These are phyloP conservation scores for Corythoichthys haematopterus DNA, from an alignment of 2,113 vertebrate species.

Conservation along the genomic window DNA sequence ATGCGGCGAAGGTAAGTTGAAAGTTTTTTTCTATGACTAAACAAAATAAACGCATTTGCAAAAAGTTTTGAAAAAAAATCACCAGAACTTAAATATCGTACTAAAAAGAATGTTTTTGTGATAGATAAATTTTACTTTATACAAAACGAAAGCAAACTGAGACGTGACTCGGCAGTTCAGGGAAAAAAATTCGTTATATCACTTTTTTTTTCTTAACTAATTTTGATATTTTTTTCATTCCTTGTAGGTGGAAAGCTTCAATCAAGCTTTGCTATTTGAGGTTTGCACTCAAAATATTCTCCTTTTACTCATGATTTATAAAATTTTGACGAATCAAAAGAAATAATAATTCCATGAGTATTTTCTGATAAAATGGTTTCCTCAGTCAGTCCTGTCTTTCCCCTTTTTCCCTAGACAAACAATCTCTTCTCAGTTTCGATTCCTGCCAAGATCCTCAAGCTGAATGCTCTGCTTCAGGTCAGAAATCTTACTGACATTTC, in stretches of 20 bases:
- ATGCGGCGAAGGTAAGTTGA: slow-evolving; percentile 50
- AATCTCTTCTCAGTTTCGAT: slow-evolving; percentile 75
- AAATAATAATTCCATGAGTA: background rate
- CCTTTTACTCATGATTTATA: no score
- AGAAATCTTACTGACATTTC: slow-evolving; percentile 1
- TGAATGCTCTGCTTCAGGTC: slow-evolving; percentile 77
- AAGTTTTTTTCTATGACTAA: background rate
- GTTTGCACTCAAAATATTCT: slow-evolving; percentile 47
- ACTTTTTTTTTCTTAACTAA: background rate
- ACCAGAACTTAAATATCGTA: background rate
- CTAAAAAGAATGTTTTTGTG: background rate
- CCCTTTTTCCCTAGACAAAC: slow-evolving; percentile 67
- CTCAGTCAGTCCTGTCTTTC: background rate
- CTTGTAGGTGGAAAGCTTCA: slow-evolving; percentile 77
- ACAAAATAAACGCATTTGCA: background rate
- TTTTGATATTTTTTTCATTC: background rate
- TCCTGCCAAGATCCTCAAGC: slow-evolving; percentile 75
- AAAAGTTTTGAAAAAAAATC: background rate
- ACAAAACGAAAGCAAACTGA: slow-evolving; percentile 53
- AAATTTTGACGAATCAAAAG: no score
- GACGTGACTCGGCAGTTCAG: slow-evolving; percentile 38
- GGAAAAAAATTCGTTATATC: background rate
- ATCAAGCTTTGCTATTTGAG: slow-evolving; percentile 73
- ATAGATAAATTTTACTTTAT: slow-evolving; percentile 1
- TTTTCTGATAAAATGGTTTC: background rate